phyloP scores from a whole-genome alignment of 92 coral and sea anemone genomes.

The Pocillopora meandrina region DNA sequence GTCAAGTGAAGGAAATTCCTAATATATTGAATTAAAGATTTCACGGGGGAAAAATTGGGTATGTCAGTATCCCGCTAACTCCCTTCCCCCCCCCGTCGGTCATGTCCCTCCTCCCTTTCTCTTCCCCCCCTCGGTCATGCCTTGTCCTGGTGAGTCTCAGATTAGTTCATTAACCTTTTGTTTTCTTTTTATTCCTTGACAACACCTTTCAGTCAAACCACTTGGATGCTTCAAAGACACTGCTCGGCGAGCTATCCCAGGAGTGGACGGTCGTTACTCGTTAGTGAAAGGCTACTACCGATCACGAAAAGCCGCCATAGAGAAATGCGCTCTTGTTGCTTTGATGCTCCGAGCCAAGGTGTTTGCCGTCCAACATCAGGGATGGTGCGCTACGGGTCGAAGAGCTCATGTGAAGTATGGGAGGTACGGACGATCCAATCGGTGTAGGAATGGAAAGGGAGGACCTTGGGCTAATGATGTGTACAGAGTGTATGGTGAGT shows the following conservation, averaged over 20 bases:
- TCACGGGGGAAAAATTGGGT: too few species aligned
- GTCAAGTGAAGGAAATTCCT: too few species aligned
- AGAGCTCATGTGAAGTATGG: conserved; percentile 59
- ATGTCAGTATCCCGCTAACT: too few species aligned
- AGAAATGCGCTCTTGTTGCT: conserved; percentile 43
- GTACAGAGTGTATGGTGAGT: conserved; percentile 28
- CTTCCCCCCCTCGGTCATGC: too few species aligned
- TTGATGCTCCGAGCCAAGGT: conserved; percentile 23
- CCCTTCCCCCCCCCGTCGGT: too few species aligned
- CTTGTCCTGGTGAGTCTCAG: too few species aligned
- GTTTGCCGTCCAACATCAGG: conserved; percentile 61
- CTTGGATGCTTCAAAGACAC: conserved; percentile 48
- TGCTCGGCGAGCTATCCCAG: conserved; percentile 36
- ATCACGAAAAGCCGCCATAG: conserved; percentile 33
- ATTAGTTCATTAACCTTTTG: neutral
- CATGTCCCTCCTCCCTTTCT: too few species aligned
- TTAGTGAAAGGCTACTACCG: conserved; percentile 32
- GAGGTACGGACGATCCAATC: conserved; percentile 51
- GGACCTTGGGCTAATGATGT: conserved; percentile 73
- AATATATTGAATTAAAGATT: too few species aligned
- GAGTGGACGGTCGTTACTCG: conserved; percentile 40
- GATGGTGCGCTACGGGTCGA: conserved; percentile 61
- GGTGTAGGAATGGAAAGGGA: conserved; percentile 64
- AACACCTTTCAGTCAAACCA: neutral
- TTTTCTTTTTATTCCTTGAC: neutral